phyloP scores from a whole-genome alignment of 2,888 invertebrate genomes.

The Abrostola tripartita region DNA sequence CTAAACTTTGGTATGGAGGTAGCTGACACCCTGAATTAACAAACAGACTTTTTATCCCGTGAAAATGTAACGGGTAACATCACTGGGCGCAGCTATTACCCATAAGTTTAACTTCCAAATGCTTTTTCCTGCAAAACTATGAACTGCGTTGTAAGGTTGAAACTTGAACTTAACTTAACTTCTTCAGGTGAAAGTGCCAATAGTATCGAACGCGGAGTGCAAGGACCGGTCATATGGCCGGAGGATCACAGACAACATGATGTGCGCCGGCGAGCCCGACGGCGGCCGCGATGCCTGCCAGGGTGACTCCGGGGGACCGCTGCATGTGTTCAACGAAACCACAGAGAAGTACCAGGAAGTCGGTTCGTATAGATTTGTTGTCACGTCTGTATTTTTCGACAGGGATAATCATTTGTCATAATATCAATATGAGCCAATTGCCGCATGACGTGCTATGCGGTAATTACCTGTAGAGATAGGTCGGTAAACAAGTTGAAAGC shows the following conservation, averaged over 20 bases:
- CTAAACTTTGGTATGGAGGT: no score
- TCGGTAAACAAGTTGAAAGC: no score
- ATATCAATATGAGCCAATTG: no score
- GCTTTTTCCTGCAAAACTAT: background rate
- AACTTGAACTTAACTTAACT: background rate
- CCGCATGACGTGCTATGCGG: no score
- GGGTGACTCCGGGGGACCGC: constrained; percentile 94
- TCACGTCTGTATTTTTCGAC: background rate
- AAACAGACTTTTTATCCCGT: no score
- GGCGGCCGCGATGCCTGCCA: constrained; percentile 94
- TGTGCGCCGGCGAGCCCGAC: constrained; percentile 92
- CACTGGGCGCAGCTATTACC: no score
- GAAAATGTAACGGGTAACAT: no score
- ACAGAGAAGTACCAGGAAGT: constrained; percentile 86
- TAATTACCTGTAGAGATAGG: no score
- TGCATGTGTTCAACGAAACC: constrained; percentile 89
- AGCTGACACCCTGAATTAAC: no score
- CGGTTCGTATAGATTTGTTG: constrained; percentile 80
- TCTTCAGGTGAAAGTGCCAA: constrained; percentile 80
- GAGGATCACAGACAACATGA: constrained; percentile 93
- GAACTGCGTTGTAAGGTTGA: background rate
- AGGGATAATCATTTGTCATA: no score
- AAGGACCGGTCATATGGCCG: constrained; percentile 90
- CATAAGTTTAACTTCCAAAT: no score
- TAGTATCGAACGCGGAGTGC: constrained; percentile 89